phyloP scores from a whole-genome alignment of 1,140 invertebrate species.

The Dufourea novaeangliae region DNA sequence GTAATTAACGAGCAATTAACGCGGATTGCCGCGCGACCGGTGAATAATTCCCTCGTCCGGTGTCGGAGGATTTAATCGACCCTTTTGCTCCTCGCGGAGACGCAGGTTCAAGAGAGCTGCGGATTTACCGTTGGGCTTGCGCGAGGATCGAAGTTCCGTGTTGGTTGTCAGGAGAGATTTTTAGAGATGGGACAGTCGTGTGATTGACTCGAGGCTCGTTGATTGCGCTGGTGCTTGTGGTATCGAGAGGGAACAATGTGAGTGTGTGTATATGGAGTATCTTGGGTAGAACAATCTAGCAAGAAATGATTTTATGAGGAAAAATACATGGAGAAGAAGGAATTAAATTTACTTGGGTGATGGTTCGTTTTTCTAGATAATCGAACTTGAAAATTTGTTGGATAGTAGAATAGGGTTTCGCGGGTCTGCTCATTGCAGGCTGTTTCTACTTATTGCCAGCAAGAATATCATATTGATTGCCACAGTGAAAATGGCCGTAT shows the following conservation, averaged over 20 bases:
- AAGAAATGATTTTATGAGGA: too few relatives aligned
- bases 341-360: too few relatives aligned
- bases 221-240: neutral
- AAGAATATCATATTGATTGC: too few relatives aligned
- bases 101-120: neutral
- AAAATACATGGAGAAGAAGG: too few relatives aligned
- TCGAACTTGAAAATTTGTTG: too few relatives aligned
- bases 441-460: too few relatives aligned
- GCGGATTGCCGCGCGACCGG: slow-evolving; percentile 1
- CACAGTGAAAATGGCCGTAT: too few relatives aligned
- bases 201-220: neutral
- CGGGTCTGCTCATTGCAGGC: too few relatives aligned
- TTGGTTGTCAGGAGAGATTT: neutral
- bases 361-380: too few relatives aligned
- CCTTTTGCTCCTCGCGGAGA: neutral
- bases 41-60: slow-evolving; percentile 28
- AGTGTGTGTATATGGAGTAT: neutral
- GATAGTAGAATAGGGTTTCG: too few relatives aligned
- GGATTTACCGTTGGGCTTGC: neutral
- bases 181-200: neutral
- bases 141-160: neutral
- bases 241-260: neutral
- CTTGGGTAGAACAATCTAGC: too few relatives aligned
- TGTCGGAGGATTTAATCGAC: slow-evolving; percentile 5
- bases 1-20: slow-evolving; percentile 53